Evolutionary conservation across 2,888 invertebrate genomes (phyloP), one percentile per base, ranked within the genome.

Genomic region (Cheilosia impressa): DNA sequence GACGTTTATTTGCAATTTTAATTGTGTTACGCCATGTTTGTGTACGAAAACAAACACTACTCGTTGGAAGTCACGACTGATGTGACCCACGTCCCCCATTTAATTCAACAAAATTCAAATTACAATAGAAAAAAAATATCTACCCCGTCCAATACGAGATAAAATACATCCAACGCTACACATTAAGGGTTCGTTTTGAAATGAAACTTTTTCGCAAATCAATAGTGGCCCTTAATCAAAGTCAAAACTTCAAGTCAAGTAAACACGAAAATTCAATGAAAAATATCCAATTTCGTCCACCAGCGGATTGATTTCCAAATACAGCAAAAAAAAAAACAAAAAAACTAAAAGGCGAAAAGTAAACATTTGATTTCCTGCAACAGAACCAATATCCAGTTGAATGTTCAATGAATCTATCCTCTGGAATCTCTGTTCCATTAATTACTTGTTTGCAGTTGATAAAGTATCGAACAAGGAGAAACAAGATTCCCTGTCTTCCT

Each of bases 371-470:
- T 45, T 15, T 45, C 45, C 45, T 17, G 45, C 15, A 17, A 45
- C 15, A 45, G 45, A 45, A 45, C 17, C 45, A 45, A 45, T 45
- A 45, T 13, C 4, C 17, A 17, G 45, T 17, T 45, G 5, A 17
- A 45, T 45, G 45, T 45, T 45, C 45, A 6, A 17, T 17, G n/a
- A n/a, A 15, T 7, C 17, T 45, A 7, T n/a, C 45, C n/a, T 45
- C n/a, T 45, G 17, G 45, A 45, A 7, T 43, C 17, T 45, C 17
- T 45, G 45, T 45, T 45, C 2, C 17, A 45, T 45, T 45, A 45
- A 45, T 45, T 45, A 45, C 45, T 45, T 45, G 45, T 45, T 15
- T 17, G 17, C n/a, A 45, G 17, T 45, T 45, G 45, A 45, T 45
- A 45, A 17, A 45, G 17, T 45, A 17, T 45, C 17, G 1, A 45